These are phyloP conservation scores for Argynnis bischoffii DNA, from an alignment of 2,888 invertebrate species.

Conservation along the genomic window DNA sequence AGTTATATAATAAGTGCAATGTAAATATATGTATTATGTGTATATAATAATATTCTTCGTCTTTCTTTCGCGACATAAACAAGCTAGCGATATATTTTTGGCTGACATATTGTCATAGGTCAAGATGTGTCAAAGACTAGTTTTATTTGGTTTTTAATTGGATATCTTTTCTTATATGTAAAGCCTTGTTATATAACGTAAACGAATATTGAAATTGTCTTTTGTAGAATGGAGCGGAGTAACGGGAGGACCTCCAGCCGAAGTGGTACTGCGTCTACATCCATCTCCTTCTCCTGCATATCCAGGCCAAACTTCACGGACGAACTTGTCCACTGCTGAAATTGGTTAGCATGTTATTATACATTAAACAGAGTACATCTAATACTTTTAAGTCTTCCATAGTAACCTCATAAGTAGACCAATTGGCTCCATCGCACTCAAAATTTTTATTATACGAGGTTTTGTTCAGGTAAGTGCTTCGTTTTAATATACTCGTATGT, in stretches of 20 bases:
- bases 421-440: slow-evolving; percentile 15
- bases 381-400: no score
- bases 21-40: no score
- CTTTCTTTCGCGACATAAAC: no score
- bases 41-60: no score
- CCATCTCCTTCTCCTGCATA: slow-evolving; percentile 54
- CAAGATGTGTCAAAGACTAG: no score
- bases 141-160: no score
- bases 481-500: background rate
- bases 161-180: no score
- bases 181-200: background rate
- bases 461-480: slow-evolving; percentile 5
- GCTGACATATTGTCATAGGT: no score
- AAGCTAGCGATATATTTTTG: no score
- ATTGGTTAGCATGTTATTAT: slow-evolving; percentile 29
- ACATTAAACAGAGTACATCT: no score
- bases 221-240: slow-evolving; percentile 73
- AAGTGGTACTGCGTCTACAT: slow-evolving; percentile 70
- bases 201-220: background rate
- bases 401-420: background rate
- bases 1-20: no score
- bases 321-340: slow-evolving; percentile 53
- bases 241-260: slow-evolving; percentile 74
- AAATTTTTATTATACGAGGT: slow-evolving; percentile 4
- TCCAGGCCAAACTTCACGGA: slow-evolving; percentile 43